Base-by-base conservation (phyloP, 2,888 invertebrate species). In the Platerodrilus igneus region DNA sequence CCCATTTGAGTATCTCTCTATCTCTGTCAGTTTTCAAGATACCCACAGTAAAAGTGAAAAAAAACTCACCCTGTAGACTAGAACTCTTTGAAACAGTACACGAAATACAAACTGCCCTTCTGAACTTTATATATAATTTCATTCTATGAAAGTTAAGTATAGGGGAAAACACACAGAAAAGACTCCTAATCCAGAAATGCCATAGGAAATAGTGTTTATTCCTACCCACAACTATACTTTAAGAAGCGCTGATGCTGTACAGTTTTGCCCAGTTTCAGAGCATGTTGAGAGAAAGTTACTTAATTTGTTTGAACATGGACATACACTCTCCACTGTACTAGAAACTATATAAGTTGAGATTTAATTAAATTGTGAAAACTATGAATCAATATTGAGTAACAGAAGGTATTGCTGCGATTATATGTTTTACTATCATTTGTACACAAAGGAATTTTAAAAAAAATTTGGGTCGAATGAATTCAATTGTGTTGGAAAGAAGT, bases 401-500 rank as follows among this genome's bases (percentile, higher is more conserved):
- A 4, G 16, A 7, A 29, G 17, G 7, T 17, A 6, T 2, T 29
- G 29, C 18, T 17, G n/a, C 7, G 29, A 29, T 17, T 29, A 29
- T 7, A 29, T 8, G 2, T 29, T 11, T 7, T 29, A 17, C n/a
- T 19, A 29, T 8, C 5, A 29, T 3, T 3, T 29, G 3, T 29
- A 29, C 10, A 29, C 3, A 7, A 10, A 17, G 4, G 5, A 41
- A 27, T 26, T 31, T n/a, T n/a, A 22, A 37, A 9, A 30, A 8
- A 37, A 30, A 26, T 36, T 37, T 37, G 30, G 36, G 8, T 29
- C 29, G 11, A 29, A 20, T 8, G 20, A 31, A 25, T 37, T 41
- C 22, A 25, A 31, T 17, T 17, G 36, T 7, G 23, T 19, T 18
- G 19, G 35, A 26, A 37, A 41, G 14, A 23, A 41, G n/a, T 41